Evolutionary conservation across 2,797 vertebrate genomes (phyloP), one percentile per base, ranked within the genome.

Genomic region (Halcyon leucocephala): DNA sequence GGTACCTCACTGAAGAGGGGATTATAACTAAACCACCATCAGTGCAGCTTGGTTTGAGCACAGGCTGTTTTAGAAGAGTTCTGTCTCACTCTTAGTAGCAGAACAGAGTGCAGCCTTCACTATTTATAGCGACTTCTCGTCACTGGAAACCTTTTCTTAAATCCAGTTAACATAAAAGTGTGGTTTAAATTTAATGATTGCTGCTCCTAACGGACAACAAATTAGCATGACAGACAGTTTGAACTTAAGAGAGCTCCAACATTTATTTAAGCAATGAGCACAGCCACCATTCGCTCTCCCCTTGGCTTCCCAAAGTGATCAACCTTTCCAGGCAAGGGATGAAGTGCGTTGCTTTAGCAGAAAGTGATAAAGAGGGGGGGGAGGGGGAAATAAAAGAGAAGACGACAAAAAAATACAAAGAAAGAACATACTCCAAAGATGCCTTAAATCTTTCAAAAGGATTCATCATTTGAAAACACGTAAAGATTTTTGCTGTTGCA

Each of bases 201-300:
- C 82, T 95, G 94, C 89, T 94, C 93, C 89, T 94, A 94, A 96
- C 11, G 2, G 96, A 98, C 95, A 96, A 97, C 95, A 95, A 93
- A 96, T 95, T 86, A 97, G 97, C 97, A 89, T 79, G 97, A 98
- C 97, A 97, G 97, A 98, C 97, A 97, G 95, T 97, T 57, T 89
- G 96, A 97, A 98, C 94, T 76, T 64, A 97, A 93, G 96, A 96
- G 86, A 97, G 97, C 96, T 95, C 93, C 91, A 71, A 98, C 97
- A 97, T 95, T 97, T 86, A 97, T 77, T 96, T 88, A 98, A 98
- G 97, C 97, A 88, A 98, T 98, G 97, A 97, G 97, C 96, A 95
- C 94, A 97, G 95, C 94, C 93, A 97, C 93, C 95, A 90, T 77
- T 95, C 91, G 73, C 95, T 96, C 91, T 91, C 72, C 96, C 91